Base-by-base conservation (phyloP, 1,140 invertebrate genomes). In the Amphibalanus amphitrite region DNA sequence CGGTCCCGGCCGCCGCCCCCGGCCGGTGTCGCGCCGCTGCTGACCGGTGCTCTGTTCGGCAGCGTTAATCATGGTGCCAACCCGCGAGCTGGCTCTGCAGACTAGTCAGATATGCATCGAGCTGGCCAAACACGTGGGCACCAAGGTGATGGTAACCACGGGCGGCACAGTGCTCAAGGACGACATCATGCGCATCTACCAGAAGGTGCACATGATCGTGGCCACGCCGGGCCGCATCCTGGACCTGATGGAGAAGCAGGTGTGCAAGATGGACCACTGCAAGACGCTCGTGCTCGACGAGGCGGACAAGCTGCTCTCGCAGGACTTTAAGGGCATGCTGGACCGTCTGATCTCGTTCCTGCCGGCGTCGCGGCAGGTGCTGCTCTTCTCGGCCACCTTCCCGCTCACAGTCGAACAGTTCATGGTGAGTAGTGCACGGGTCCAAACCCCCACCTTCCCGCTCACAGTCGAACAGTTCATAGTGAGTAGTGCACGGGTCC, bases 21-120 rank as follows among this genome's bases (percentile, higher is more conserved):
- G n/a, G n/a, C n/a, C n/a, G n/a, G n/a, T n/a, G n/a, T n/a, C n/a
- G n/a, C n/a, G n/a, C n/a, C n/a, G n/a, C n/a, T n/a, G n/a, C n/a
- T n/a, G n/a, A n/a, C n/a, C n/a, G 0, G 23, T 15, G 8, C 6
- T 26, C 69, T 26, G 3, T 26, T 8, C 26, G 0, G 38, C 79
- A 87, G 97, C 95, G 77, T 85, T 99, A 82, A 88, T 99, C 73
- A 95, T 99, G 82, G 97, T 99, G 76, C 97, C 97, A 75, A 99
- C 97, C 69, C 86, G 97, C 85, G 97, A 99, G 83, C 85, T 99
- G 81, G 97, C 97, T 75, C 86, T 99, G 74, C 97, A 99, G 83
- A 99, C 97, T 78, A 97, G 95, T 85, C 96, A 99, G 84, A 99
- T 99, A 78, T 97, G 96, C 82, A 98, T 98, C 81, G 95, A 99